phyloP scores from a whole-genome alignment of 1,140 invertebrate species.

The Arion vulgaris region DNA sequence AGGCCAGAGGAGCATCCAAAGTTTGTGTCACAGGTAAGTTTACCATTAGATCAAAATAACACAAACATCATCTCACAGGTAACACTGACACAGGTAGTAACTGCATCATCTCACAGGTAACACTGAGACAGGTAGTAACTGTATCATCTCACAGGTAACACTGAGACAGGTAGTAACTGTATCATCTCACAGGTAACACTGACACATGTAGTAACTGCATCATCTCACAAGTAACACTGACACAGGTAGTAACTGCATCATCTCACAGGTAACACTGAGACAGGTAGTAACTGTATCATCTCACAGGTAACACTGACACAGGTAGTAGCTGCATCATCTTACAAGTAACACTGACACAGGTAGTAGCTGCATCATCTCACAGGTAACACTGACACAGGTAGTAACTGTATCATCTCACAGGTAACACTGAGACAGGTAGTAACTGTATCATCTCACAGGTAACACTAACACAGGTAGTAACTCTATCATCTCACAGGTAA shows the following conservation, averaged over 20 bases:
- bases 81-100: neutral
- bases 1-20: slow-evolving; percentile 88
- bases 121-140: too few species aligned
- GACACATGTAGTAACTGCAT: neutral
- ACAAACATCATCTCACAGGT: neutral
- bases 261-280: neutral
- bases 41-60: neutral
- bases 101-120: too few species aligned
- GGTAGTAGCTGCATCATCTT: neutral
- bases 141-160: too few species aligned
- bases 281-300: neutral
- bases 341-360: neutral
- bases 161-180: too few species aligned
- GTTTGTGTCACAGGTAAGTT: slow-evolving; percentile 84
- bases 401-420: neutral
- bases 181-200: neutral
- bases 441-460: too few species aligned
- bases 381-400: too few species aligned
- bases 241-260: too few species aligned
- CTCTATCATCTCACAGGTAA: neutral
- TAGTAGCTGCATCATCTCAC: neutral
- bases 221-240: too few species aligned
- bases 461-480: too few species aligned
- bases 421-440: neutral
- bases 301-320: too few species aligned